phyloP scores from a whole-genome alignment of 37 sponge, comb jelly and placozoan genomes.

The Aphrocallistes beatrix region DNA sequence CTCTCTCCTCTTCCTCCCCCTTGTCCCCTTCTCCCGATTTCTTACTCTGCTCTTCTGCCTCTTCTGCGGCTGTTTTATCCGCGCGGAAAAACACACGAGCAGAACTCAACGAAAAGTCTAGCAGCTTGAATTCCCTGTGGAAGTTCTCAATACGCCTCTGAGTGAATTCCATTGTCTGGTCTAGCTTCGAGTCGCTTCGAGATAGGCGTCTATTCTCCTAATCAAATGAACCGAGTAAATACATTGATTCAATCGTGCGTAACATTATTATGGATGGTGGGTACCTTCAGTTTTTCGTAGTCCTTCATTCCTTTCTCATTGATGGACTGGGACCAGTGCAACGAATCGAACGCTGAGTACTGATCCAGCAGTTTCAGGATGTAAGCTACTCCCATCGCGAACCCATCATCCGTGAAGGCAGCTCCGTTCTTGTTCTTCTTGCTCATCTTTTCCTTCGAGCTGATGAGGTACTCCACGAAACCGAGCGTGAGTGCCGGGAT shows the following conservation, averaged over 20 bases:
- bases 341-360: constrained; percentile 91
- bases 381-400: constrained; percentile 97
- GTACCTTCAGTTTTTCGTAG: constrained; percentile 28
- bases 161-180: constrained; percentile 78
- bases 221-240: neutral
- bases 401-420: constrained; percentile 95
- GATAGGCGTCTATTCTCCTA: constrained; percentile 15
- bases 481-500: constrained; percentile 91
- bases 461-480: constrained; percentile 90
- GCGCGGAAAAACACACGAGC: constrained; percentile 95
- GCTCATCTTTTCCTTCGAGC: constrained; percentile 85
- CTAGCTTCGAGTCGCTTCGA: constrained; percentile 62
- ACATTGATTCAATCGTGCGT: neutral
- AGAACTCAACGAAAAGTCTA: constrained; percentile 85
- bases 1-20: neutral
- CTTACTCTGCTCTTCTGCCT: constrained; percentile 25
- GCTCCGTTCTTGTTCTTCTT: constrained; percentile 96
- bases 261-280: too few relatives aligned
- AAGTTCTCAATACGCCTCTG: constrained; percentile 66
- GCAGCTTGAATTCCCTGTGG: constrained; percentile 66
- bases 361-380: constrained; percentile 93
- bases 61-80: constrained; percentile 79
- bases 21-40: neutral
- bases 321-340: constrained; percentile 92
- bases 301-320: constrained; percentile 54